Conservation (phyloP, 2,113 vertebrate genomes). For the Mirza zaza region DNA sequence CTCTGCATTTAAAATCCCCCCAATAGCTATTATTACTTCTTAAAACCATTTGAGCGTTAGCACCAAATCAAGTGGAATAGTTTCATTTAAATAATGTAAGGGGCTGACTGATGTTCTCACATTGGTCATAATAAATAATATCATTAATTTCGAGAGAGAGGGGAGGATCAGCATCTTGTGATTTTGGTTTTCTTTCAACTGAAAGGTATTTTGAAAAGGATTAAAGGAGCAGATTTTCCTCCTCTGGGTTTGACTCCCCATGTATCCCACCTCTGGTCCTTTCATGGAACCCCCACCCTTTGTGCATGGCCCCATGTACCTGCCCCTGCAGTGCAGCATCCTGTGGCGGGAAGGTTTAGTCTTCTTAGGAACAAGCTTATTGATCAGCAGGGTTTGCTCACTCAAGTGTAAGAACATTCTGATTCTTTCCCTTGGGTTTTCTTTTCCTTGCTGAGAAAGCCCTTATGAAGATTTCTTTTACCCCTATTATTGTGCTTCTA, state of each 20-base stretch:
- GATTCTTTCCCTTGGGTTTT: constrained; percentile 70
- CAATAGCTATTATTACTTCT: constrained; percentile 68
- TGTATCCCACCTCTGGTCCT: background rate
- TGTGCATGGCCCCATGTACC: background rate
- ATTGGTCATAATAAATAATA: constrained; percentile 69
- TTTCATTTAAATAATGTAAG: constrained; percentile 79
- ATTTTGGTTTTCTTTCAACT: constrained; percentile 62
- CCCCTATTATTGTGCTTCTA: constrained; percentile 69
- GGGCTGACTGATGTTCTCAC: constrained; percentile 40
- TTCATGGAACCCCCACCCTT: constrained; percentile 54
- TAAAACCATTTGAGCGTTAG: constrained; percentile 65
- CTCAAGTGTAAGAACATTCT: constrained; percentile 49
- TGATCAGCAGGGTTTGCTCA: constrained; percentile 67
- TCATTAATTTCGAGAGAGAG: constrained; percentile 42
- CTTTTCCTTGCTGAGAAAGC: constrained; percentile 60
- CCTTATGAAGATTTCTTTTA: constrained; percentile 55
- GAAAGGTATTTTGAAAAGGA: constrained; percentile 74
- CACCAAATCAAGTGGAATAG: constrained; percentile 71
- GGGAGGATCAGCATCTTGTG: constrained; percentile 56
- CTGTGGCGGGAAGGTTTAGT: constrained; percentile 59
- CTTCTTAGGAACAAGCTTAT: constrained; percentile 69
- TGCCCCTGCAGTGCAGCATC: constrained; percentile 3
- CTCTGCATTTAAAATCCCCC: constrained; percentile 68
- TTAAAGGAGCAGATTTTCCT: constrained; percentile 66
- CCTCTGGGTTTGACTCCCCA: constrained; percentile 1